phyloP scores from a whole-genome alignment of 2,888 invertebrate genomes.

The Calameuta filiformis region DNA sequence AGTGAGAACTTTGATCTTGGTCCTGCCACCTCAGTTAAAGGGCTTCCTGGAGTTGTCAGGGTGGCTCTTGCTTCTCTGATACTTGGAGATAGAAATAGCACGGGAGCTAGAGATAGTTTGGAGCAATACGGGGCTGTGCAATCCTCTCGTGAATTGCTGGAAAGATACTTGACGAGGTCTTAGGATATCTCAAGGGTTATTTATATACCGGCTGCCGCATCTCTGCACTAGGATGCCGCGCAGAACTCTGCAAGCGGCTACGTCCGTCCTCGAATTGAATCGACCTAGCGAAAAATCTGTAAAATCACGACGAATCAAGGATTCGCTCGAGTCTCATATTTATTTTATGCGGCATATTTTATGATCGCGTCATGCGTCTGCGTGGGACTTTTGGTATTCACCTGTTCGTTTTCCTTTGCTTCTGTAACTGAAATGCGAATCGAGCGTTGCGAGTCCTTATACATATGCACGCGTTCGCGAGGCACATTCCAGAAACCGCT shows the following conservation, averaged over 20 bases:
- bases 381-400: not conserved
- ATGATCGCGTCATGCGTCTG: not conserved
- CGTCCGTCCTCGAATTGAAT: not conserved
- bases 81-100: not conserved
- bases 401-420: not conserved
- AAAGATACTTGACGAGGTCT: not conserved
- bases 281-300: not conserved
- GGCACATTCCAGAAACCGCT: not conserved
- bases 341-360: not conserved
- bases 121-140: not conserved
- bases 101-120: not conserved
- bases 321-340: not conserved
- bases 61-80: not conserved
- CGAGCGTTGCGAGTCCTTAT: not conserved
- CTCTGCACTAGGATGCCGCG: not conserved
- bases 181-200: not conserved
- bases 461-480: not conserved
- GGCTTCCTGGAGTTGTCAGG: not conserved
- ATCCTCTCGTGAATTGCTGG: not conserved
- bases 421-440: not conserved
- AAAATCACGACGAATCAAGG: not conserved
- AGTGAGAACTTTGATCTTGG: not conserved
- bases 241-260: not conserved
- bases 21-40: not conserved
- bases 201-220: not conserved